Conservation (phyloP, 2,113 vertebrate species). For the Calypte anna region DNA sequence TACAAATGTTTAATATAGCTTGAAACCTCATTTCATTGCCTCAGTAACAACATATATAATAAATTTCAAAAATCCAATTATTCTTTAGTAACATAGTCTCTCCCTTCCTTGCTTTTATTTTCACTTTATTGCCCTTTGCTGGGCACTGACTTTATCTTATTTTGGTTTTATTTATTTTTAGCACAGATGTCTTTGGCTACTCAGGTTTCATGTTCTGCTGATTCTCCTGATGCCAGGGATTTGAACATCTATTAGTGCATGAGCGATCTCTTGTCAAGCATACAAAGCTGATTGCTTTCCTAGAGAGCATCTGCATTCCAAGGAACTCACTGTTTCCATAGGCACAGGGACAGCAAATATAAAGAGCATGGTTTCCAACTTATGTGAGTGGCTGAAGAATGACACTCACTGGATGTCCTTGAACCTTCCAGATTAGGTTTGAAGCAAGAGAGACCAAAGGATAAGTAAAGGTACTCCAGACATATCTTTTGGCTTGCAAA, state of each 20-base stretch:
- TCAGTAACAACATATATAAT: background rate
- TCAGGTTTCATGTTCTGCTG: conserved; percentile 6
- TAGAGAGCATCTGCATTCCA: conserved; percentile 5
- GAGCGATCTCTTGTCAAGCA: background rate
- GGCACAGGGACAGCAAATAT: background rate
- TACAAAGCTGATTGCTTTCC: conserved; percentile 12
- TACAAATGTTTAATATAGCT: background rate
- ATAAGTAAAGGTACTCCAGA: background rate
- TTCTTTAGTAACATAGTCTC: background rate
- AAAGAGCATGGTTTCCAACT: background rate
- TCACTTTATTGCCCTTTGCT: background rate
- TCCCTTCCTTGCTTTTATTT: background rate
- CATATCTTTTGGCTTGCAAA: background rate
- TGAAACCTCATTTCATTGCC: background rate
- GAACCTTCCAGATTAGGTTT: background rate
- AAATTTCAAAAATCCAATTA: background rate
- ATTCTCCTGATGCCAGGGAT: conserved; percentile 1
- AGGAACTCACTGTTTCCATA: background rate
- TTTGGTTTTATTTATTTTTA: conserved; percentile 1
- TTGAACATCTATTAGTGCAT: background rate
- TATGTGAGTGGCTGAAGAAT: background rate
- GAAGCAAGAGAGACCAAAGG: background rate
- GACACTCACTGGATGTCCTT: background rate
- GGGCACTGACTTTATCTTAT: background rate
- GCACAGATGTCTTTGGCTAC: background rate